Base-by-base conservation (phyloP, 2,113 vertebrate genomes). In the Motacilla tschutschensis region DNA sequence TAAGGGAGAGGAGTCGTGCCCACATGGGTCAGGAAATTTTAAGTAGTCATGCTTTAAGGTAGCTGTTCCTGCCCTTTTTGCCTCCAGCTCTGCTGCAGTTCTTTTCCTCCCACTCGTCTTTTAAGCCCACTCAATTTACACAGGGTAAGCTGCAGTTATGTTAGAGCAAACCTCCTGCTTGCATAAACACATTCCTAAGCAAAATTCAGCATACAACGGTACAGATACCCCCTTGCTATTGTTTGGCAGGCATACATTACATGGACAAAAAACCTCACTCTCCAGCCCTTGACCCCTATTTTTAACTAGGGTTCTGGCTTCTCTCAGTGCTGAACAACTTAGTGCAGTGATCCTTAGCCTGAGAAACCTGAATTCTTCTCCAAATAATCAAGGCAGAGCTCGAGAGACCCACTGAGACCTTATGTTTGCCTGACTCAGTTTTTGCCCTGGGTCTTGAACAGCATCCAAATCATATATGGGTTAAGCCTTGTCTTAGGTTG, bases 111-210 rank as follows among this genome's bases (percentile, higher is more conserved):
- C 64, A 91, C 87, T 74, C 8, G 31, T 94, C 63, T 83, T 90
- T 90, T 71, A 90, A 93, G 33, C 78, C 80, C 59, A 92, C 66
- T 76, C 72, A 94, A 54, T 50, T 92, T 91, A 77, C 76, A 87
- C 73, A 85, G 81, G 67, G 86, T 89, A 80, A 89, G 59, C 63
- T 89, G 67, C 77, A 80, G 78, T 65, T 83, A 51, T 77, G 50
- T 89, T 80, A 80, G 51, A 93, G 79, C 81, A 94, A 95, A 90
- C 53, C 69, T 92, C 79, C 80, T 83, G 60, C 58, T 73, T 87
- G 78, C 70, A 77, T 54, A 87, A 88, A 89, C 63, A 69, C 9
- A 73, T 40, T 58, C 28, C n/a, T 76, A 66, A 51, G 35, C 66
- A 84, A 85, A 79, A 88, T 65, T 64, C 47, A 93, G 67, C 83